Evolutionary conservation across 1,140 invertebrate species (phyloP), one percentile per base, ranked within the genome.

Genomic region (Ceratina calcarata): DNA sequence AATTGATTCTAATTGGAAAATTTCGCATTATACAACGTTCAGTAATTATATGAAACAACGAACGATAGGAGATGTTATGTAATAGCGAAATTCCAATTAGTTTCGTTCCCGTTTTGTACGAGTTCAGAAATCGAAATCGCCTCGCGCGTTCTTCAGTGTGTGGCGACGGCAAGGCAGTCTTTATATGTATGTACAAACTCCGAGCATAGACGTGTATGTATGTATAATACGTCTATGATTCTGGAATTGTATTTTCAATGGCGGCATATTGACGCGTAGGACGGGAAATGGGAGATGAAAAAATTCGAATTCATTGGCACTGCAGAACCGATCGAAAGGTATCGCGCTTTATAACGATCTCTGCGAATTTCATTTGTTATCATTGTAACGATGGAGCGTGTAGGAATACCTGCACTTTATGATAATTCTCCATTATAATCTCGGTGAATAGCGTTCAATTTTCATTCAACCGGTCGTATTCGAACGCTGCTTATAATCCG

Each of bases 381-480:
- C 58, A 65, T 73, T 65, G 58, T 79, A 79, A 72, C 70, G 70
- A 79, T 55, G 70, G 37, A 62, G 18, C 57, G 64, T 61, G 57
- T 53, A 32, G 37, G 37, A 80, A 68, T 76, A 57, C 55, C 32
- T 8, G 16, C 4, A 55, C 73, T 76, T 80, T 80, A 49, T 76
- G 72, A 55, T 64, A 69, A 61, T 61, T 67, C 61, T 68, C 65
- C 20, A 80, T 76, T 80, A 69, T 80, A 20, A 45, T 10, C 49
- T 8, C 57, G 27, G 24, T 69, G 72, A 80, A 80, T 80, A 64
- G 61, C 57, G 65, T 62, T 80, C 78, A 80, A 18, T 76, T 53
- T 51, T 58, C 24, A 80, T 80, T 80, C 65, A 75, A 15, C 20
- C 27, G 55, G 12, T 13, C 20, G 65, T 68, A 80, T 80, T 76